Base-by-base conservation (phyloP, 1,140 invertebrate genomes). In the Drosophila cardini region DNA sequence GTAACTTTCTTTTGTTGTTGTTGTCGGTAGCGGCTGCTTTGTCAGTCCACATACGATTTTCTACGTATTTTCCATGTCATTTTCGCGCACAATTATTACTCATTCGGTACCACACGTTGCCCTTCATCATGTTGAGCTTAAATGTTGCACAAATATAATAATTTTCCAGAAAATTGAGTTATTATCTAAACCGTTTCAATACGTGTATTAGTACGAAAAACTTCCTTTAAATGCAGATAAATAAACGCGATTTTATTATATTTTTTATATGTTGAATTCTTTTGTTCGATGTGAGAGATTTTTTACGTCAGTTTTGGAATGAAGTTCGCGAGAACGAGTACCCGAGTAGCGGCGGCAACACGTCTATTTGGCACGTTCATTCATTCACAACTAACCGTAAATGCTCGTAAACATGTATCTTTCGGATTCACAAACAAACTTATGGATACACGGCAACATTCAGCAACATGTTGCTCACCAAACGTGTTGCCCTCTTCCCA, bases 331-430 rank as follows among this genome's bases (percentile, higher is more conserved):
- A 78, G 45, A 71, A 69, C 76, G 69, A 87, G 69, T 65, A 78
- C 67, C 71, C 75, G 85, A 78, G 55, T 68, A 67, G 80, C 84
- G 67, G 70, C 77, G 82, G 82, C 82, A 71, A 65, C 72, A 91
- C 90, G 84, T 91, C 90, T 91, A 91, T 83, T 91, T 91, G 85
- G 85, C 85, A 89, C 90, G 90, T 91, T 89, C 81, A 86, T 90
- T 91, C 90, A 91, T 90, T 84, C 87, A 91, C 85, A 91, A 91
- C 76, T 87, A 80, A 90, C 74, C 65, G 73, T 65, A 76, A 72
- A 69, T 42, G 78, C 83, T 89, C 83, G 78, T 80, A 90, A 83
- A 81, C 86, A 90, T 90, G 71, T 73, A 42, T 73, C 71, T 73
- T 40, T 61, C 56, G 56, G 40, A 61, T 61, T 73, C 64, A 61